Evolutionary conservation across 2,888 invertebrate genomes (phyloP).

Genomic region (Habroteleia sp.): DNA sequence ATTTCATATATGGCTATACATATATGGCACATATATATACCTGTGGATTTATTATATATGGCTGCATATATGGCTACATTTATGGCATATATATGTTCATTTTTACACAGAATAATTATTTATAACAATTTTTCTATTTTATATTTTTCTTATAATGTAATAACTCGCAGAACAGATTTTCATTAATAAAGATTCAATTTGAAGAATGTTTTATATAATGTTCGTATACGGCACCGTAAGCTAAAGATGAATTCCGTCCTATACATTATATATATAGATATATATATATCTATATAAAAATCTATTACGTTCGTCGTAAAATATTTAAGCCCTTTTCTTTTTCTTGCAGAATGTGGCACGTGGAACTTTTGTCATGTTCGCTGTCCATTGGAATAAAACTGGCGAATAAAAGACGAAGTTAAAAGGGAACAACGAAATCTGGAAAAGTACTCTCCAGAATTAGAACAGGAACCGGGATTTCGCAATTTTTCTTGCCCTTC

Average conservation of each 20-base stretch:
- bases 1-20: no score
- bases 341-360: neutral
- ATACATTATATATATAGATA: constrained; percentile 16
- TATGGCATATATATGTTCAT: no score
- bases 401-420: constrained; percentile 48
- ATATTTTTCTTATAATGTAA: no score
- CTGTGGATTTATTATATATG: no score
- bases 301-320: constrained; percentile 25
- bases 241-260: constrained; percentile 14
- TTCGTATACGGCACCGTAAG: constrained; percentile 21
- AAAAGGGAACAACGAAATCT: constrained; percentile 64
- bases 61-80: no score
- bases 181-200: constrained; percentile 17
- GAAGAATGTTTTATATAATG: no score
- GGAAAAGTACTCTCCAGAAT: constrained; percentile 75
- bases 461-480: constrained; percentile 68
- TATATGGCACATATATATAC: no score
- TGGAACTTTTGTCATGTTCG: constrained; percentile 35
- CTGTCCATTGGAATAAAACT: constrained; percentile 40
- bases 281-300: constrained; percentile 25
- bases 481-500: constrained; percentile 60
- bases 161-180: neutral
- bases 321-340: constrained; percentile 31
- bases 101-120: no score
- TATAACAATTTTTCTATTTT: no score